Base-by-base conservation (phyloP, 1,140 invertebrate genomes). In the Amyelois transitella region DNA sequence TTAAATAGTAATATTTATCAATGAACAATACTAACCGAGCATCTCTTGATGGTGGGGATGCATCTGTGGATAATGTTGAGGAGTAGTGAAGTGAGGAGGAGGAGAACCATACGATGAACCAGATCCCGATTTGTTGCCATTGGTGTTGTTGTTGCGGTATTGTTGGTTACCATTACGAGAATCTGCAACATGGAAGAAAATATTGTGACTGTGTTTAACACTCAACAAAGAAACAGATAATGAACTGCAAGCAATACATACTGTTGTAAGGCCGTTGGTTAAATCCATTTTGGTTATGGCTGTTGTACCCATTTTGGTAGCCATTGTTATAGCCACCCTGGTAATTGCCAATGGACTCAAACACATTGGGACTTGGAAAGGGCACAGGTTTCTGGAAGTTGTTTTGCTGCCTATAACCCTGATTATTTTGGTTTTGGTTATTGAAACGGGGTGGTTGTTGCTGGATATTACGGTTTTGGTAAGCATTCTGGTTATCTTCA, bases 281-380 rank as follows among this genome's bases (percentile, higher is more conserved):
- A 75, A 82, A 88, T 50, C 71, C 81, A 71, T 85, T 88, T 53
- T 88, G 84, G 50, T 77, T 83, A 48, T 88, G 84, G 51, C 78
- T 83, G 47, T 77, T 80, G 59, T 87, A 89, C 14, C 81, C 81
- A 68, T 81, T 81, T 58, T 86, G 87, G 58, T 89, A 89, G 32
- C 85, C 86, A 72, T 77, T 81, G 48, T 80, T 85, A 49, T 89
- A 89, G 50, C 84, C 85, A 25, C 84, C 85, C 68, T 88, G 87
- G 59, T 89, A 88, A 32, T 62, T 86, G 21, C 82, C 81, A 75
- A 86, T 81, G 3, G 83, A 84, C 28, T 88, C 85, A 65, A 88
- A 88, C 28, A 88, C 72, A 72, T 77, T 88, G 6, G 86, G 86
- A 58, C 79, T 86, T 10, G 81, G 81, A 80, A 86, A 86, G 8